These are phyloP conservation scores for Temnothorax curvispinosus DNA, from an alignment of 1,140 invertebrate species.

Conservation along the genomic window DNA sequence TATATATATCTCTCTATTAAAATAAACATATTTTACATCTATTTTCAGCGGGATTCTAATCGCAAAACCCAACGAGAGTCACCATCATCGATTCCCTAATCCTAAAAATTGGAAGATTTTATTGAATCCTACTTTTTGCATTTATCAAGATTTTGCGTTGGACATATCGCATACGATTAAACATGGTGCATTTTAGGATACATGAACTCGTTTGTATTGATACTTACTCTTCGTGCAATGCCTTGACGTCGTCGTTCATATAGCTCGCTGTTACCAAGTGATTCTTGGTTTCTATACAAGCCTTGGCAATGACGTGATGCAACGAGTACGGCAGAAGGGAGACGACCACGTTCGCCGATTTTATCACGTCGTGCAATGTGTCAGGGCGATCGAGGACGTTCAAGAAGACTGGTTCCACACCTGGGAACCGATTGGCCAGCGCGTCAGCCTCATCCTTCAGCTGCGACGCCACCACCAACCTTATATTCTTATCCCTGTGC, in stretches of 20 bases:
- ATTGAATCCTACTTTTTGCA: not conserved
- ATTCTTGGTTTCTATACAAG: constrained; percentile 93
- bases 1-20: not conserved
- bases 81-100: not conserved
- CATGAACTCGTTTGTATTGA: not conserved
- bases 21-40: not conserved
- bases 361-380: constrained; percentile 90
- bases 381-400: constrained; percentile 92
- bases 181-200: not conserved
- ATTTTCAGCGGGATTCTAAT: not conserved
- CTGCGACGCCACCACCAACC: constrained; percentile 95
- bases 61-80: not conserved
- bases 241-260: constrained; percentile 92
- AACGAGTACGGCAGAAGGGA: constrained; percentile 97
- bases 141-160: not conserved
- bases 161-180: too few relatives aligned
- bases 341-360: constrained; percentile 92
- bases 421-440: constrained; percentile 91
- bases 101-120: not conserved
- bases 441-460: constrained; percentile 95
- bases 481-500: constrained; percentile 91
- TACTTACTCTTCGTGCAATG: constrained; percentile 91
- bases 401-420: constrained; percentile 93
- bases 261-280: constrained; percentile 99
- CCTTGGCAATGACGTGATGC: constrained; percentile 94